Conservation (phyloP, 2,113 vertebrate species). For the Podiceps cristatus region DNA sequence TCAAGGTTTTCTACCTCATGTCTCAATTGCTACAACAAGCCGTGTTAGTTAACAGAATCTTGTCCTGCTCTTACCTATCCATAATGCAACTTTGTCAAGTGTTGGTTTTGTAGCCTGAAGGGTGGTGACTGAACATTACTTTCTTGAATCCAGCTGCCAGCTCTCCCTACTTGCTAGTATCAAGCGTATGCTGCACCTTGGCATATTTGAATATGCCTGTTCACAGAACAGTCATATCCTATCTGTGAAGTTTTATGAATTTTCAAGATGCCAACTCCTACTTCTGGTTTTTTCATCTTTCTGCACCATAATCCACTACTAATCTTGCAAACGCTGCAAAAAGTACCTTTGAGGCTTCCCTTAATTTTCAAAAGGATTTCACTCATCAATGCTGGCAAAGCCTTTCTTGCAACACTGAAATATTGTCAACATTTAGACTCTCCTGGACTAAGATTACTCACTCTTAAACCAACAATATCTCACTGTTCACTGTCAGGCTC, state of each 20-base stretch:
- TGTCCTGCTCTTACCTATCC: not conserved
- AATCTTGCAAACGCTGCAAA: not conserved
- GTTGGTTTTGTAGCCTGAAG: not conserved
- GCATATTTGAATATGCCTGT: not conserved
- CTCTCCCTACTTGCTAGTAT: not conserved
- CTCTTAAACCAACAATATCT: not conserved
- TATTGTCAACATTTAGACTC: not conserved
- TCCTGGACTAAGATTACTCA: not conserved
- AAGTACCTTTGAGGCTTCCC: not conserved
- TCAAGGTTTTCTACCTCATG: not conserved
- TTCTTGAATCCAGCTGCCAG: not conserved
- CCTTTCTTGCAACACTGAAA: not conserved
- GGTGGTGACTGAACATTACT: not conserved
- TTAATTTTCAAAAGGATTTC: not conserved
- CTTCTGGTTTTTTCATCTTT: not conserved
- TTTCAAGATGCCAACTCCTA: not conserved
- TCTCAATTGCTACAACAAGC: not conserved
- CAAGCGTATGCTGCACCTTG: not conserved
- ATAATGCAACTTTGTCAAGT: not conserved
- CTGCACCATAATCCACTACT: not conserved
- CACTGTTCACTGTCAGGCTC: not conserved
- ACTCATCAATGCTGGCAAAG: not conserved
- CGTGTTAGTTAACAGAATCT: not conserved
- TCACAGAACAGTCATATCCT: not conserved
- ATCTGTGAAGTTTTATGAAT: not conserved